Evolutionary conservation across 2,888 invertebrate species (phyloP).

Genomic region (Strigamia crassipes): DNA sequence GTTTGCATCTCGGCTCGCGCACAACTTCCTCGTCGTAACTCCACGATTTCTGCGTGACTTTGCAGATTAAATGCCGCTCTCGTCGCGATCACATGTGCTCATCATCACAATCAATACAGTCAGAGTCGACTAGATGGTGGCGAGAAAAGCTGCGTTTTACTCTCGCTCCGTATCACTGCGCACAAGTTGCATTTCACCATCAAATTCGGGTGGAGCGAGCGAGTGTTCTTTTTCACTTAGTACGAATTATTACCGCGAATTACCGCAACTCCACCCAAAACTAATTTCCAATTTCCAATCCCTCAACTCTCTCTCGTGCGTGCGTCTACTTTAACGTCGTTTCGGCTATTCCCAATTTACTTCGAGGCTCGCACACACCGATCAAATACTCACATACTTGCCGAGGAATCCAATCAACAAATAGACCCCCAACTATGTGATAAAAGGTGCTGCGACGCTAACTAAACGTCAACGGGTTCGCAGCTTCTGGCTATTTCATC

Average conservation of each 20-base stretch:
- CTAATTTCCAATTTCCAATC: background rate
- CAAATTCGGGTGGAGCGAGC: background rate
- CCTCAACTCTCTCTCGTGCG: background rate
- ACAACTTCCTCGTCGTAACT: background rate
- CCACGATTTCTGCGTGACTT: background rate
- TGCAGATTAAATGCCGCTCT: background rate
- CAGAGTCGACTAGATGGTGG: background rate
- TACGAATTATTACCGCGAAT: no score
- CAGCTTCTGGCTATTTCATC: background rate
- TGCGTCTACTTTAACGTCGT: background rate
- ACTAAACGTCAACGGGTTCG: background rate
- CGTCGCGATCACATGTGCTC: constrained; percentile 18
- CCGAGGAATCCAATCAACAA: background rate
- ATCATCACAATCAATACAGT: constrained; percentile 26
- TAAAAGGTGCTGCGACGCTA: background rate
- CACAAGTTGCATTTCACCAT: background rate
- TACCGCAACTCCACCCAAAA: background rate
- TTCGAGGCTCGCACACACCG: background rate
- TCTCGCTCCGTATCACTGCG: constrained; percentile 1
- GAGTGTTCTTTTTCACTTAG: no score
- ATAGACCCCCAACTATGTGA: background rate
- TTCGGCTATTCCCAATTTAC: background rate
- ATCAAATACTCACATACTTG: background rate
- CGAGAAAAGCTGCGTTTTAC: constrained; percentile 15
- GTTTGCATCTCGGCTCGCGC: background rate